Evolutionary conservation across 2,113 vertebrate genomes (phyloP), one percentile per base, ranked within the genome.

Genomic region (Seriola quinqueradiata): DNA sequence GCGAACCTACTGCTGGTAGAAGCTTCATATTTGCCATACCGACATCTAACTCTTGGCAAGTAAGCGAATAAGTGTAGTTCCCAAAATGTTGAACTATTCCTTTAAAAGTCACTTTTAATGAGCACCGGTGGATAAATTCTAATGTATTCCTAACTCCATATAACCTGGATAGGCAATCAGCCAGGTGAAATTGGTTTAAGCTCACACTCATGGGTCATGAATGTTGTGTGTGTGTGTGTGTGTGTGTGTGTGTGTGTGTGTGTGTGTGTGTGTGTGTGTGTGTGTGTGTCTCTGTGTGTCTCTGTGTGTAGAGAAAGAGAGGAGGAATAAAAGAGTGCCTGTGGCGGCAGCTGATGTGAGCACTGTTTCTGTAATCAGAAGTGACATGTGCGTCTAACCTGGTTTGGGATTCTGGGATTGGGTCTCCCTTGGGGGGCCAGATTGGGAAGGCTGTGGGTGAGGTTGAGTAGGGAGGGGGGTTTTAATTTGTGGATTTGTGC

Each of bases 361-460:
- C 75, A 44, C 82, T 82, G 81, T 73, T 87, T 87, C 84, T 72
- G 84, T 95, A 95, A 96, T 95, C 91, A 92, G 79, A 89, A 87
- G 81, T 94, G 95, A 94, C 94, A 95, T 94, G 91, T 92, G 93
- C 81, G 65, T 86, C 90, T 95, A 95, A 95, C 94, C 91, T 95
- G 95, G 89, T 94, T 94, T 94, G 78, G 91, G 92, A 86, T 82
- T 90, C 75, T 86, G 89, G 93, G 90, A 92, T 87, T 90, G 91
- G 86, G 74, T 82, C 66, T 91, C 93, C 94, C 89, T 75, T 17
- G 87, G 89, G 94, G 88, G 83, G 21, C 13, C 23, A n/a, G 77
- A 83, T 74, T 84, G 72, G 74, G 64, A 58, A 84, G 73, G 69
- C 61, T 82, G 25, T 64, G 86, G 73, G 81, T 70, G 64, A 74